phyloP scores from a whole-genome alignment of 2,888 invertebrate genomes.

The Hydroisotoma schaefferi region DNA sequence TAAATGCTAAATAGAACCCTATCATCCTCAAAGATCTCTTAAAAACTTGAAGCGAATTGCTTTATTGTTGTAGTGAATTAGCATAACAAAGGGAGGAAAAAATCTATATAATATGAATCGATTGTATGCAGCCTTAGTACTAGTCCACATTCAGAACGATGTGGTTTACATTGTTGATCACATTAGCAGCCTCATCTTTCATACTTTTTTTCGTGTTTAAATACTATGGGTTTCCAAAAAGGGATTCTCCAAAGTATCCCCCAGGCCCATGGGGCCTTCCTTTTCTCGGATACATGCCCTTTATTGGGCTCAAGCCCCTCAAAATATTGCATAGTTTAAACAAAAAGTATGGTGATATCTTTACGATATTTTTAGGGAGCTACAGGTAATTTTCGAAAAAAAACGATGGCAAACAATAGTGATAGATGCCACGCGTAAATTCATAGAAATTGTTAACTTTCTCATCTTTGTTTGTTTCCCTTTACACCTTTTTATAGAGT shows the following conservation, averaged over 20 bases:
- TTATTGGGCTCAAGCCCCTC: constrained; percentile 41
- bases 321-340: constrained; percentile 31
- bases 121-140: too few relatives aligned
- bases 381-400: constrained; percentile 35
- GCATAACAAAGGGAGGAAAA: too few relatives aligned
- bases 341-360: constrained; percentile 38
- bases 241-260: constrained; percentile 20
- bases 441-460: neutral
- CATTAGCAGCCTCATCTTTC: too few relatives aligned
- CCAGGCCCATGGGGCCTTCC: constrained; percentile 47
- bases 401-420: constrained; percentile 3
- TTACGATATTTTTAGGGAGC: constrained; percentile 42
- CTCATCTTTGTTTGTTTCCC: neutral
- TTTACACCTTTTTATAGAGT: constrained; percentile 37
- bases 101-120: too few relatives aligned
- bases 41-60: too few relatives aligned
- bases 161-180: too few relatives aligned
- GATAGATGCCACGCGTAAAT: neutral
- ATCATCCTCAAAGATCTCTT: too few relatives aligned
- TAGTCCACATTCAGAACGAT: too few relatives aligned
- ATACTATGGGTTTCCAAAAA: too few relatives aligned
- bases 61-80: too few relatives aligned
- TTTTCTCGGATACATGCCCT: constrained; percentile 46
- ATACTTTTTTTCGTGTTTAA: too few relatives aligned
- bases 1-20: too few relatives aligned